Evolutionary conservation across 2,888 invertebrate genomes (phyloP), one percentile per base, ranked within the genome.

Genomic region (Harmothoe impar): DNA sequence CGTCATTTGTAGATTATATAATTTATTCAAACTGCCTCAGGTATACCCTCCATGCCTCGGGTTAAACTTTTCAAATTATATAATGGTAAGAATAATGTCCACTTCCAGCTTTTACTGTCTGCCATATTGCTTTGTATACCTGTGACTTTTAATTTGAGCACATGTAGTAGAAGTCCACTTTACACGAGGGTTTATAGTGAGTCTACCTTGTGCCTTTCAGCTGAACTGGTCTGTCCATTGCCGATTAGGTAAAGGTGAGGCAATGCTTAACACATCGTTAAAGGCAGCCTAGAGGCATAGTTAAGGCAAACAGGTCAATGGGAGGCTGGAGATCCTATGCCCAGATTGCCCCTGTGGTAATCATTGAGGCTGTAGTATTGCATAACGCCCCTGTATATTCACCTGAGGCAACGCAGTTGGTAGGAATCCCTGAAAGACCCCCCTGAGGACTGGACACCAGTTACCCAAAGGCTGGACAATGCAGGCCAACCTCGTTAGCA

Each of bases 401-500:
- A 62, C n/a, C n/a, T 62, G 62, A 62, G 23, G 23, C 62, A 62
- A n/a, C 62, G 7, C 62, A 62, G 62, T 62, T n/a, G 62, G 62
- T 20, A 3, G 3, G 62, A 62, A n/a, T n/a, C 43, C 62, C 23
- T 62, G 72, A 72, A 72, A 29, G 72, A 15, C n/a, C 25, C 72
- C 29, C 72, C 72, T 72, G 29, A 29, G 25, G 29, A 29, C 72
- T 7, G 15, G 72, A 72, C 72, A 72, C 72, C 72, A 29, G 72
- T 72, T 72, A n/a, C 72, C 72, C 72, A 72, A 72, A 15, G 29
- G 15, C 72, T 72, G 72, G 72, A 72, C 72, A 72, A 72, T 29
- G 72, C 29, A 29, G 29, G 7, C 25, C 29, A 1, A 3, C 3
- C 29, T 72, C 72, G 72, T 72, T 72, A 72, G 15, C 72, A n/a